Conservation (phyloP, 2,113 vertebrate genomes). For the Poeciliopsis turrubarensis region DNA sequence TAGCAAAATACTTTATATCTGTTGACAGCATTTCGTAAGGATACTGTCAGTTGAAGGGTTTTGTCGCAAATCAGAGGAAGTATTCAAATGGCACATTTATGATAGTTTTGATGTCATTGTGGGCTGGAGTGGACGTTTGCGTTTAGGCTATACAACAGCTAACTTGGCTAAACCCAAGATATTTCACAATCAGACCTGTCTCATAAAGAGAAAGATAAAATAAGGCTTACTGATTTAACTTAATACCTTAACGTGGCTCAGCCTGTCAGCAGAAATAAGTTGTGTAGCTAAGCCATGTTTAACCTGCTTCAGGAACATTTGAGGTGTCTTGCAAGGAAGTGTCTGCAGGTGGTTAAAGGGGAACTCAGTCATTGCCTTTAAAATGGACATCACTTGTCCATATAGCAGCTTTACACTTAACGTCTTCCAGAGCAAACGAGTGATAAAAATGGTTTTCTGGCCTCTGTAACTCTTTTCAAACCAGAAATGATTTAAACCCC, state of each 20-base stretch:
- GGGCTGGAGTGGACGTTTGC: background rate
- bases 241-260: too few species aligned
- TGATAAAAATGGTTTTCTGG: background rate
- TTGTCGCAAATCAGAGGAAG: background rate
- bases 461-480: background rate
- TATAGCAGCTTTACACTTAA: background rate
- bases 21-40: background rate
- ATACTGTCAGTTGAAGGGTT: slow-evolving; percentile 15
- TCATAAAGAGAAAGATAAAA: background rate
- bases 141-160: slow-evolving; percentile 1
- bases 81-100: background rate
- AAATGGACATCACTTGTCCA: background rate
- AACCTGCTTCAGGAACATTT: background rate
- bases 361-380: background rate
- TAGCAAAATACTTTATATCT: background rate
- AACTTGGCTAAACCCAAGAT: slow-evolving; percentile 31
- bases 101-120: background rate
- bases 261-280: background rate
- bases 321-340: background rate
- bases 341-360: slow-evolving; percentile 5
- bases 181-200: slow-evolving; percentile 6
- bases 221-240: background rate
- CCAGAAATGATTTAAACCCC: background rate
- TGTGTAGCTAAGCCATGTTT: background rate
- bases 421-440: background rate